Evolutionary conservation across 2,113 vertebrate genomes (phyloP).

Genomic region (Poeciliopsis occidentalis): DNA sequence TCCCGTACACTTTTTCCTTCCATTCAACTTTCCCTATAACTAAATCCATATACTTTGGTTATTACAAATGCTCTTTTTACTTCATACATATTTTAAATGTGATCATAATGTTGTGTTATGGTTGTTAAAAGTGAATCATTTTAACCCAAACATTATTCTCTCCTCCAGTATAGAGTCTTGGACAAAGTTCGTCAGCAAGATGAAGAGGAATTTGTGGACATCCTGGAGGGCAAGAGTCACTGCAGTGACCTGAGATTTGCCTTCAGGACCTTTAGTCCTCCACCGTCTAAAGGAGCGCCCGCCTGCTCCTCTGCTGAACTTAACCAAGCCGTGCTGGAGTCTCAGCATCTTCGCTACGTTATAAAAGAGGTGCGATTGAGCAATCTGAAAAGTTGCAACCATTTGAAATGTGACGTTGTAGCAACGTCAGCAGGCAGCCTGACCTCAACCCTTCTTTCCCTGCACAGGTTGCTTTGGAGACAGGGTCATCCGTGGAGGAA

Average conservation of each 20-base stretch:
- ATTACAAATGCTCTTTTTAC: too few species aligned
- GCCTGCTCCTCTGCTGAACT: conserved; percentile 83
- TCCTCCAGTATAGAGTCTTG: conserved; percentile 40
- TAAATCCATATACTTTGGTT: too few species aligned
- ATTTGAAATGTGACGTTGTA: background rate
- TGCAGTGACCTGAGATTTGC: conserved; percentile 88
- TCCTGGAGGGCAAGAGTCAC: conserved; percentile 87
- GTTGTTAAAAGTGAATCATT: background rate
- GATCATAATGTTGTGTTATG: background rate
- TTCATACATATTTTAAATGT: background rate
- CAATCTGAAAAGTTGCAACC: background rate
- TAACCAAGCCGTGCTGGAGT: conserved; percentile 85
- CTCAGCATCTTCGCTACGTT: conserved; percentile 86
- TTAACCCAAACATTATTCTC: background rate
- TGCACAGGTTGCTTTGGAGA: conserved; percentile 85
- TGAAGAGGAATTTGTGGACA: conserved; percentile 87
- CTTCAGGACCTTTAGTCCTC: conserved; percentile 86
- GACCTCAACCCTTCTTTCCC: background rate
- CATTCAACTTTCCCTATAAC: too few species aligned
- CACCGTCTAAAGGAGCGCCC: conserved; percentile 79
- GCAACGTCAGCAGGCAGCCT: background rate
- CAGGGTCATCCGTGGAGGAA: conserved; percentile 78
- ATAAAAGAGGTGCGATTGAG: conserved; percentile 83
- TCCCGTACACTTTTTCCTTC: too few species aligned
- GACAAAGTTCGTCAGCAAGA: conserved; percentile 42